Percentiles rank a stretch among this genome's conserved stretches.
These are phyloP conservation scores for Mesitornis unicolor DNA, from an alignment of 2,113 vertebrate species.

Conservation along the genomic window DNA sequence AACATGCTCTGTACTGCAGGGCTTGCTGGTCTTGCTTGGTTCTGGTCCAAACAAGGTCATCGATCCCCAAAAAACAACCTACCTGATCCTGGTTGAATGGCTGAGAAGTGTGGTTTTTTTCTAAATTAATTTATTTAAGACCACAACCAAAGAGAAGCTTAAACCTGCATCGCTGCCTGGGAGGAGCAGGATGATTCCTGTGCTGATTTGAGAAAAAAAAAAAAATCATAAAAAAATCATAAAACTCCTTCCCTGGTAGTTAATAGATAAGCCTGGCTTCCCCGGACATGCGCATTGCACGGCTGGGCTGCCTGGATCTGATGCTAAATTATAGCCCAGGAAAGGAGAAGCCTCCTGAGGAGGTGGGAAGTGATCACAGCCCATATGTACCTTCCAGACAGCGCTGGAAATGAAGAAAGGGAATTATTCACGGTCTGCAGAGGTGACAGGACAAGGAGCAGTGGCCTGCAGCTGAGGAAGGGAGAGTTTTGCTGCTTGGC, in stretches of 20 bases:
- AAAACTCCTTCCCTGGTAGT: neutral
- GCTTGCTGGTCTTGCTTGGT: neutral
- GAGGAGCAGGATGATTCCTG: neutral
- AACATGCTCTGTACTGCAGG: neutral
- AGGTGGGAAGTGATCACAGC: neutral
- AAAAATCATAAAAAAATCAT: neutral
- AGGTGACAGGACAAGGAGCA: neutral
- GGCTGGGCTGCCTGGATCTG: neutral
- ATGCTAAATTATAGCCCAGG: neutral
- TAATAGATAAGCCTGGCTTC: neutral
- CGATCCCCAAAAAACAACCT: neutral
- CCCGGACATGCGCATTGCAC: neutral
- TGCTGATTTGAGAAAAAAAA: fast-evolving
- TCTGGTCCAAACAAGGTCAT: neutral
- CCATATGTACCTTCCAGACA: conserved; percentile 39
- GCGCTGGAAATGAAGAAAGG: conserved; percentile 36
- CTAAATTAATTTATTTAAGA: neutral
- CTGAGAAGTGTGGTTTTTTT: too few relatives aligned
- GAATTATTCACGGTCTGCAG: conserved; percentile 41
- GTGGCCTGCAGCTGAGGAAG: neutral
- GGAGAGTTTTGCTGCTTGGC: neutral
- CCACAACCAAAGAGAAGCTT: neutral
- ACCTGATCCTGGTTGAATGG: neutral
- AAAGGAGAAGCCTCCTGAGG: conserved; percentile 14
- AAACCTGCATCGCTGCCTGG: fast-evolving